Conservation (phyloP, 2,797 vertebrate genomes). For the Gobionotothen gibberifrons region DNA sequence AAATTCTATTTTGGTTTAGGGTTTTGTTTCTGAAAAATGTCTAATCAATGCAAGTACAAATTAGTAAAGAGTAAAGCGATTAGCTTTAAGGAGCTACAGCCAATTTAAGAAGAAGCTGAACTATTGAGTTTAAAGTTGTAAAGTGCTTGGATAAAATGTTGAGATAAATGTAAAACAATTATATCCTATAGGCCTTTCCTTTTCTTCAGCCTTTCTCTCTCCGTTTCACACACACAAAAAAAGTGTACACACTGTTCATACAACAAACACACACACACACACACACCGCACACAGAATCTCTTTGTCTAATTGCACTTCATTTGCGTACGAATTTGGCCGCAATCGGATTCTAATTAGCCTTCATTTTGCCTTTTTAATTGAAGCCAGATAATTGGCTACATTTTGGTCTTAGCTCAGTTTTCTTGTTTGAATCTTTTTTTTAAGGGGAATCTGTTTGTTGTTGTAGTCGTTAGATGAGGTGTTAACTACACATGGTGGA, state of each 20-base stretch:
- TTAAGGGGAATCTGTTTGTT: conserved; percentile 18
- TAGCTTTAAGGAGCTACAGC: background rate
- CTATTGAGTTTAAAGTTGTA: background rate
- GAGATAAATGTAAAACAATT: background rate
- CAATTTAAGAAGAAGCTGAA: background rate
- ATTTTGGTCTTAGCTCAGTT: conserved; percentile 28
- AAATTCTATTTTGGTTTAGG: background rate
- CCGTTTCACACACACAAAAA: background rate
- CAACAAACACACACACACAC: conserved; percentile 2
- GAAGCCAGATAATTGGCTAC: conserved; percentile 19
- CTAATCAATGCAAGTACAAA: background rate
- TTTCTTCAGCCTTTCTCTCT: background rate
- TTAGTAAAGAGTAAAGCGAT: background rate
- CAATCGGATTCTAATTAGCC: conserved; percentile 42
- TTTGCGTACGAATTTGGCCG: conserved; percentile 26
- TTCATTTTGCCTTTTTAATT: conserved; percentile 20
- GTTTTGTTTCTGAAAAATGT: background rate
- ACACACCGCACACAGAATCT: conserved; percentile 10
- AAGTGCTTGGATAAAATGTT: background rate
- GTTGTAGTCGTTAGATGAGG: background rate
- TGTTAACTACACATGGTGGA: conserved; percentile 4
- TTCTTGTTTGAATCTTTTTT: conserved; percentile 4
- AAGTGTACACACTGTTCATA: background rate
- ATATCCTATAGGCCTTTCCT: background rate
- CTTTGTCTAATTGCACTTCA: conserved; percentile 29